Evolutionary conservation across 2,113 vertebrate species (phyloP).

Genomic region (Bubalus kerabau): DNA sequence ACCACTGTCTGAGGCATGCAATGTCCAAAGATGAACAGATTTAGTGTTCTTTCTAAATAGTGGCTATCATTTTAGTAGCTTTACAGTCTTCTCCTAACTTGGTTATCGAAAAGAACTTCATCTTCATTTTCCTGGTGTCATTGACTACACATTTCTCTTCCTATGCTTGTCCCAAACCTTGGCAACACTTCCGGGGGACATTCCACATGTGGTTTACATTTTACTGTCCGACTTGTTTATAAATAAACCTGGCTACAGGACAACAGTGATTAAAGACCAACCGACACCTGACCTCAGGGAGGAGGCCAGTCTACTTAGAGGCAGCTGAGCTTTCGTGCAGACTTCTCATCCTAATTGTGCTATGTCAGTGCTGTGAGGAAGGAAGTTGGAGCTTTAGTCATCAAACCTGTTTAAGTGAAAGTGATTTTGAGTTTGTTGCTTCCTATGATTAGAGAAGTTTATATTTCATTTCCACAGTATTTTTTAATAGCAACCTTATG

Average conservation of each 20-base stretch:
- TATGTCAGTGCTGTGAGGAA: background rate
- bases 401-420: background rate
- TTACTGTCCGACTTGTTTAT: constrained; percentile 12
- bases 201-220: background rate
- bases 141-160: background rate
- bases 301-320: background rate
- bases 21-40: background rate
- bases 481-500: constrained; percentile 68
- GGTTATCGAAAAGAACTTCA: background rate
- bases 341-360: background rate
- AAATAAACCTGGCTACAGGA: background rate
- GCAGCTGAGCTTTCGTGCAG: background rate
- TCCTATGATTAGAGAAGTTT: constrained; percentile 45
- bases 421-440: constrained; percentile 31
- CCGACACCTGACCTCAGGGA: background rate
- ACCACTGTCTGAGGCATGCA: background rate
- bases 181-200: background rate
- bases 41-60: background rate
- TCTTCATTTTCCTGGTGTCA: background rate
- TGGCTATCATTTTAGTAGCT: background rate
- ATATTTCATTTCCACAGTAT: constrained; percentile 46
- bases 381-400: constrained; percentile 17
- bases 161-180: background rate
- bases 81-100: background rate
- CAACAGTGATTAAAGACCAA: constrained; percentile 23